Conservation (phyloP, 2,888 invertebrate species). For the Teleogryllus oceanicus region DNA sequence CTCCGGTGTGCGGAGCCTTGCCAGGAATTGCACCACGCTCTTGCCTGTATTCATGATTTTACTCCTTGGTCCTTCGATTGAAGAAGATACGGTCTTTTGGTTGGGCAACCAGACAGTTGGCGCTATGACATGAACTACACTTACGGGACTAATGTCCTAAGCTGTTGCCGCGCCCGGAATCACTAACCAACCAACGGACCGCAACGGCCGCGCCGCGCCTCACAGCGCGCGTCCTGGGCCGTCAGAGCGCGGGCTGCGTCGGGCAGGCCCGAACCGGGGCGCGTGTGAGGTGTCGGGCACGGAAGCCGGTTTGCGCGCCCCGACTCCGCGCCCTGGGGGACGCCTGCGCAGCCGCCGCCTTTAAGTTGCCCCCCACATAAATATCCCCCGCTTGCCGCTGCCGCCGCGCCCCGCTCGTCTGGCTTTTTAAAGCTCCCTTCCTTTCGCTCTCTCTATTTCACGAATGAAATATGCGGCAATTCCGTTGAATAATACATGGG, state of each 20-base stretch:
- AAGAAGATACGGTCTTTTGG: too few relatives aligned
- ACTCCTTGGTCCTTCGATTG: too few relatives aligned
- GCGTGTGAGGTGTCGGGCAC: constrained; percentile 12
- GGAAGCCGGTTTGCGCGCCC: neutral
- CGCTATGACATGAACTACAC: too few relatives aligned
- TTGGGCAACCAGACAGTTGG: too few relatives aligned
- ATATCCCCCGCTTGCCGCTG: constrained; percentile 28
- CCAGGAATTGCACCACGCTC: too few relatives aligned
- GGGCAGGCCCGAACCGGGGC: neutral
- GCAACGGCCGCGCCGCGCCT: too few relatives aligned
- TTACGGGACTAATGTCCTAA: too few relatives aligned
- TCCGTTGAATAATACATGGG: constrained; percentile 61
- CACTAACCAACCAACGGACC: too few relatives aligned
- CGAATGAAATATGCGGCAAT: constrained; percentile 61
- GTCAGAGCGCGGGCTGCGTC: neutral
- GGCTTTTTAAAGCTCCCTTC: constrained; percentile 25
- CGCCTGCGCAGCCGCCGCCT: neutral
- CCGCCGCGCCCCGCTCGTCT: constrained; percentile 3
- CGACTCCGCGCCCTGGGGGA: neutral
- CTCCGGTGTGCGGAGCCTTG: too few relatives aligned
- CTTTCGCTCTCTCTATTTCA: constrained; percentile 49
- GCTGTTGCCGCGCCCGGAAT: too few relatives aligned
- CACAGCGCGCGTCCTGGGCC: too few relatives aligned
- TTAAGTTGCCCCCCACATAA: constrained; percentile 33
- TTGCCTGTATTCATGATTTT: too few relatives aligned